A percentile compares a stretch with the other conserved stretches of the same genome.
Conservation (phyloP, 2,797 vertebrate species). For the Hapalemur alaotrensis region DNA sequence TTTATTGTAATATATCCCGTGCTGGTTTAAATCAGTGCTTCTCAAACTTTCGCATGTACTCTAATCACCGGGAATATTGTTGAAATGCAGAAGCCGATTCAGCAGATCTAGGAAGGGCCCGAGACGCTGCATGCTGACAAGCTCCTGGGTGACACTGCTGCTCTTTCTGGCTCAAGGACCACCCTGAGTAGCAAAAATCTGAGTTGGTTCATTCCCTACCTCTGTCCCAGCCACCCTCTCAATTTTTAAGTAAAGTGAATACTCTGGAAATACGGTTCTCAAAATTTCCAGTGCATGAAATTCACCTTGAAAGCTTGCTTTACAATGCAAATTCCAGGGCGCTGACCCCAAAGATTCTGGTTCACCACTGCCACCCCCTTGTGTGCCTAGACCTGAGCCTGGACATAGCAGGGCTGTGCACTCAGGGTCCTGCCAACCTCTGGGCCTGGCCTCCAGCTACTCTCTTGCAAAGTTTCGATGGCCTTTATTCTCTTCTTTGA, state of each 20-base stretch:
- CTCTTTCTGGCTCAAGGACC: background rate
- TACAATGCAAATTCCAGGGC: background rate
- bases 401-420: accelerated
- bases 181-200: background rate
- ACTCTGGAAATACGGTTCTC: background rate
- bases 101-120: background rate
- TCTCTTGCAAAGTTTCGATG: background rate
- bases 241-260: background rate
- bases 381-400: background rate
- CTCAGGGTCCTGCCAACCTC: background rate
- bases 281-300: background rate
- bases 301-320: background rate
- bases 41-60: background rate
- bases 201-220: background rate
- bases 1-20: background rate
- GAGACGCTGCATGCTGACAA: background rate
- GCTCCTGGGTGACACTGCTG: background rate
- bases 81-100: background rate
- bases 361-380: background rate
- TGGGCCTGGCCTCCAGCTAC: background rate
- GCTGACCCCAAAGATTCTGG: background rate
- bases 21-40: background rate
- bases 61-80: background rate
- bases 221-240: background rate
- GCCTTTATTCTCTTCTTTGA: background rate